Base-by-base conservation (phyloP, 2,888 invertebrate species). In the Eugnorisma glareosa region DNA sequence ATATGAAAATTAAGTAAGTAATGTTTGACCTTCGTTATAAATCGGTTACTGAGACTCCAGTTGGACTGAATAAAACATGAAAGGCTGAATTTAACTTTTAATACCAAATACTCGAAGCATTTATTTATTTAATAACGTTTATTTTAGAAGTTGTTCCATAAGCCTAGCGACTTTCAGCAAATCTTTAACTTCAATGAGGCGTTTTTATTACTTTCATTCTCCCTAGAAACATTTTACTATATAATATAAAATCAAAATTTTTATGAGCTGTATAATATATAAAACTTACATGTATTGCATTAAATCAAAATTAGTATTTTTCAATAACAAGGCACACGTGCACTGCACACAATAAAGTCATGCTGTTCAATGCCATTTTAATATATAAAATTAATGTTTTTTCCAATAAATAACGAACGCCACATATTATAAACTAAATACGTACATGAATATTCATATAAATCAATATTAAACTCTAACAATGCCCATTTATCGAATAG, bases 401-500 rank as follows among this genome's bases (percentile, higher is more conserved):
- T 90, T 90, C 77, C 90, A 91, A 93, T 91, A 92, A 92, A 91
- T 92, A 91, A 87, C 88, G 81, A 91, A 90, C 89, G 88, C 88
- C 86, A 88, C 90, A 90, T 88, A 92, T 92, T 91, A 90, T 93
- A 93, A 93, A 93, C 91, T 93, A 93, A 93, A 92, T 90, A 90
- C 87, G 89, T 90, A 92, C 93, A 95, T 96, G 96, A 96, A 96
- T 96, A 96, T 96, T 96, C 96, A 96, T 96, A 96, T 96, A 96
- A 96, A 96, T 96, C 96, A 96, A 94, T 91, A 94, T 94, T 93
- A 93, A 90, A 91, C 91, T 91, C 87, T 93, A 94, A 96, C 95
- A 95, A 95, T 94, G 90, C 89, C 88, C 93, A 93, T 95, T 94
- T 96, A 96, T 96, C 93, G 95, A 91, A 92, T 93, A 91, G 93